A percentile compares a stretch with the other conserved stretches of the same genome.
Conservation (phyloP, 2,888 invertebrate genomes). For the Julus scandinavius region DNA sequence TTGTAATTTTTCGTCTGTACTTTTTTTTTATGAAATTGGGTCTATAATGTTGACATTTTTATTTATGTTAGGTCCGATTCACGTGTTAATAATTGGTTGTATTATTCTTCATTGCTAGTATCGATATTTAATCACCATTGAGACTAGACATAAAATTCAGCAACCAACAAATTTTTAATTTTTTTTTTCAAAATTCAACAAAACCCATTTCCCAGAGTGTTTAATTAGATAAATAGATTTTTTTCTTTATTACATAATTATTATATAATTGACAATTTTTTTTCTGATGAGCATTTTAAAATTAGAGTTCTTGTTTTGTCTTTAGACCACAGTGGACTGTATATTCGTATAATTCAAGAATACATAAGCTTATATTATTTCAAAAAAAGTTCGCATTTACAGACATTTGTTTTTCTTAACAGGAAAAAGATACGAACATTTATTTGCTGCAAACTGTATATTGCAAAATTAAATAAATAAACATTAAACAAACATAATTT, state of each 20-base stretch:
- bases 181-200: background rate
- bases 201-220: conserved; percentile 1
- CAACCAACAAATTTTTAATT: background rate
- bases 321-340: background rate
- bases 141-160: background rate
- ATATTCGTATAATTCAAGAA: background rate
- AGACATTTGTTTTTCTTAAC: background rate
- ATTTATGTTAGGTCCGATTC: background rate
- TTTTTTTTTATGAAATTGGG: background rate
- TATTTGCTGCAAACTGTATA: conserved; percentile 9
- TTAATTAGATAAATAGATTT: background rate
- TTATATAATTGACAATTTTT: conserved; percentile 34
- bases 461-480: background rate
- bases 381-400: background rate
- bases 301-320: conserved; percentile 11
- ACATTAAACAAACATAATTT: background rate
- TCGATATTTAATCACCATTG: background rate
- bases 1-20: background rate
- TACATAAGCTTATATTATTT: background rate
- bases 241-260: background rate
- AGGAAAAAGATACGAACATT: background rate
- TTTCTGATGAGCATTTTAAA: background rate
- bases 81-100: background rate
- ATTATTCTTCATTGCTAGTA: background rate
- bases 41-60: background rate